phyloP scores from a whole-genome alignment of 2,113 vertebrate species.

The cattle (Bos taurus) region DNA sequence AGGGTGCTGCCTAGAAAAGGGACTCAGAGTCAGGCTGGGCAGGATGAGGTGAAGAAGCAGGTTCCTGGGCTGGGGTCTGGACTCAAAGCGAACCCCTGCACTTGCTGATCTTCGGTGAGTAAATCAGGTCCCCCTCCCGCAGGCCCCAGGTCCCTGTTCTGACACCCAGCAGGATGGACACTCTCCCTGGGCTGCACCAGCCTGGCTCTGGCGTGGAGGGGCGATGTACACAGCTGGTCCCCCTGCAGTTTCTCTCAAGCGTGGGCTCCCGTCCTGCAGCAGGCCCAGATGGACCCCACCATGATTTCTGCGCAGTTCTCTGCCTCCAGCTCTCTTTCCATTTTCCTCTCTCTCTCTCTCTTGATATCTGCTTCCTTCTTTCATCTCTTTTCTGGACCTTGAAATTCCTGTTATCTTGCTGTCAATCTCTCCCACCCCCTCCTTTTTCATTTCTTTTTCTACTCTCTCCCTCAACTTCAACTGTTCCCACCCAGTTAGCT shows the following conservation, averaged over 20 bases:
- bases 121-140: not conserved
- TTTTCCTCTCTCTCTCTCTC: not conserved
- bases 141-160: not conserved
- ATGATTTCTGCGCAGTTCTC: not conserved
- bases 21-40: not conserved
- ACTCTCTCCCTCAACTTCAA: not conserved
- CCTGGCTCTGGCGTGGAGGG: not conserved
- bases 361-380: not conserved
- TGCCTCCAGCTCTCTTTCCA: not conserved
- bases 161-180: not conserved
- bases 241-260: not conserved
- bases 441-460: not conserved
- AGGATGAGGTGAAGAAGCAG: not conserved
- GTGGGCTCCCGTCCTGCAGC: rapidly evolving
- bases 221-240: too few species aligned
- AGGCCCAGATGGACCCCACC: not conserved
- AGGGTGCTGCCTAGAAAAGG: not conserved
- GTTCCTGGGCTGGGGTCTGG: not conserved
- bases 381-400: not conserved
- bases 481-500: not conserved
- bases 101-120: not conserved
- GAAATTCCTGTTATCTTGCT: not conserved
- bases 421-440: not conserved
- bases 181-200: not conserved
- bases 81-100: not conserved